Conservation (phyloP, 2,888 invertebrate species). For the Podotricha telesiphe region DNA sequence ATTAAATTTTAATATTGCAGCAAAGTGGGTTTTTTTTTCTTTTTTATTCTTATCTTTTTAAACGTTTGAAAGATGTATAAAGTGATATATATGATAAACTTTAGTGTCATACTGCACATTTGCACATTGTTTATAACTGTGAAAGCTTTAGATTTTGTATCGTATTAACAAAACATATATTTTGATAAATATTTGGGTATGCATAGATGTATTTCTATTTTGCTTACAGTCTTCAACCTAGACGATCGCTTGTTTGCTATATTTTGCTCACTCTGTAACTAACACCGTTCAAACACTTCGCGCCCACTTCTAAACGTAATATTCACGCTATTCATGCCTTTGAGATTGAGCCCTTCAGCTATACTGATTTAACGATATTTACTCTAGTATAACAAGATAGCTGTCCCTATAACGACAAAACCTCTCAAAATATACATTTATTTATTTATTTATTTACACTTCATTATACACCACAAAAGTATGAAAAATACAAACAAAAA, state of each 20-base stretch:
- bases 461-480: too few species aligned
- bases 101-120: not conserved
- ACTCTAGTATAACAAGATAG: slow-evolving; percentile 62
- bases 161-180: not conserved
- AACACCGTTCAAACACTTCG: slow-evolving; percentile 68
- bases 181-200: not conserved
- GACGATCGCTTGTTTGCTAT: slow-evolving; percentile 79
- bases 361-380: slow-evolving; percentile 67
- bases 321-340: slow-evolving; percentile 64
- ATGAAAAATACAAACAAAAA: too few species aligned
- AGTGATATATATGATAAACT: too few species aligned
- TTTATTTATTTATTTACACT: too few species aligned
- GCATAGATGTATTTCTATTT: slow-evolving; percentile 63
- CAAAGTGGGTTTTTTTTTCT: slow-evolving; percentile 13
- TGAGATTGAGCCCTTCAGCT: slow-evolving; percentile 56
- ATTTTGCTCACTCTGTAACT: slow-evolving; percentile 70
- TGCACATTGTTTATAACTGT: slow-evolving; percentile 5
- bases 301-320: slow-evolving; percentile 69
- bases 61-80: not conserved
- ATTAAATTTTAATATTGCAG: slow-evolving; percentile 37
- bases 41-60: slow-evolving; percentile 7
- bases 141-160: not conserved
- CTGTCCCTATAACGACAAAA: slow-evolving; percentile 59
- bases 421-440: slow-evolving; percentile 56
- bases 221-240: slow-evolving; percentile 59